Evolutionary conservation across 2,113 vertebrate species (phyloP).

Genomic region (Lepus europaeus): DNA sequence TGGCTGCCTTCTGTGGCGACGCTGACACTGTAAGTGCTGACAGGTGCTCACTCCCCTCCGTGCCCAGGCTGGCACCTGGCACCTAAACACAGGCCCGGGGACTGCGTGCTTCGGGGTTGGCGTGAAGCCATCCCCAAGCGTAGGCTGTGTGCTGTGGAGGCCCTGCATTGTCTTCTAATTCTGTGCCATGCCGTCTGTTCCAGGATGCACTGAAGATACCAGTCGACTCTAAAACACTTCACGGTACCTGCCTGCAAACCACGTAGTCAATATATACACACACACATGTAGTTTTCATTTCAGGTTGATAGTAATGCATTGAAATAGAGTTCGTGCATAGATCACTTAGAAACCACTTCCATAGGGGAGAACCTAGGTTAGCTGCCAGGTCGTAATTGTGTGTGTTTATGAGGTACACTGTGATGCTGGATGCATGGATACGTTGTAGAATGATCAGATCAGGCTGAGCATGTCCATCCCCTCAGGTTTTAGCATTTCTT

Average conservation of each 20-base stretch:
- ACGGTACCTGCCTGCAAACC: neutral
- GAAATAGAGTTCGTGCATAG: neutral
- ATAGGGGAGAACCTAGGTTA: neutral
- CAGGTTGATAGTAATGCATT: neutral
- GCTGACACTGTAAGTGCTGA: slow-evolving; percentile 94
- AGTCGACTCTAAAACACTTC: neutral
- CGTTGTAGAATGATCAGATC: neutral
- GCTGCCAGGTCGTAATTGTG: neutral
- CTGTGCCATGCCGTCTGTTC: neutral
- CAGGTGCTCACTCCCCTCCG: fast-evolving
- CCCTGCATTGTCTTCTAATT: neutral
- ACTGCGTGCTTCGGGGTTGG: fast-evolving
- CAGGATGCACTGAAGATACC: neutral
- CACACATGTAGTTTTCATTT: neutral
- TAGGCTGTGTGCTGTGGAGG: fast-evolving
- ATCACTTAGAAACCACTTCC: neutral
- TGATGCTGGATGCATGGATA: neutral
- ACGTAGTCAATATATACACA: fast-evolving
- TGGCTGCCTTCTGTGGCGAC: slow-evolving; percentile 98
- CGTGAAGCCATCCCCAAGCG: neutral
- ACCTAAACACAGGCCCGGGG: neutral
- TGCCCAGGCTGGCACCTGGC: too few relatives aligned
- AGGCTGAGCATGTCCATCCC: neutral
- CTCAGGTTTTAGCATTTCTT: neutral
- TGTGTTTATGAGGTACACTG: too few relatives aligned